Percentiles rank a stretch among this genome's conserved stretches.
These are phyloP conservation scores for Callaeas wilsoni DNA, from an alignment of 2,113 vertebrate species.

Conservation along the genomic window DNA sequence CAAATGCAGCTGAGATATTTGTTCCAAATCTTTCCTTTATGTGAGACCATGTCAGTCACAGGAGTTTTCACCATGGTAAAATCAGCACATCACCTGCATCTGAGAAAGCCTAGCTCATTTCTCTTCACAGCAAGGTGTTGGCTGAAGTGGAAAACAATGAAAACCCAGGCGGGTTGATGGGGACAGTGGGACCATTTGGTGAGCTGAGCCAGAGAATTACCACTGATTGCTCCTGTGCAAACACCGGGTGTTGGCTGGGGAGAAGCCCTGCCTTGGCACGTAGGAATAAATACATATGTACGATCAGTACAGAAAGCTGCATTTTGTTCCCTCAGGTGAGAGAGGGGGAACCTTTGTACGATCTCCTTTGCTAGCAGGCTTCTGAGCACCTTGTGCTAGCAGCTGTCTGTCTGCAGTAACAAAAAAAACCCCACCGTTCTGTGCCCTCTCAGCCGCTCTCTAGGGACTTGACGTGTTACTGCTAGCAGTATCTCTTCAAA, in stretches of 20 bases:
- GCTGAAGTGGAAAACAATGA: neutral
- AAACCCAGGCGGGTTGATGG: neutral
- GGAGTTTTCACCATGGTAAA: neutral
- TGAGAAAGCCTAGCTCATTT: neutral
- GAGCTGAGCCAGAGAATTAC: neutral
- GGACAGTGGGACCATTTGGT: neutral
- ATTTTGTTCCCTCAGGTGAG: neutral
- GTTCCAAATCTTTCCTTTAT: neutral
- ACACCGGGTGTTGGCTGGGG: neutral
- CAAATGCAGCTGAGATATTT: neutral
- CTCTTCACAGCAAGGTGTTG: neutral
- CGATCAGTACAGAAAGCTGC: neutral
- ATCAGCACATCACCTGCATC: neutral
- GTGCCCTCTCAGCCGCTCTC: neutral
- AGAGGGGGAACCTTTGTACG: neutral
- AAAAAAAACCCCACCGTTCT: neutral
- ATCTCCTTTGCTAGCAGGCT: neutral
- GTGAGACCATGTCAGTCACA: neutral
- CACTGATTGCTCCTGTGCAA: neutral
- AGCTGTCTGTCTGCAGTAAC: neutral
- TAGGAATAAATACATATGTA: neutral
- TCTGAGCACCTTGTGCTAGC: neutral
- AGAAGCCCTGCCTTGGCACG: neutral
- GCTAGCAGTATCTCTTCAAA: neutral
- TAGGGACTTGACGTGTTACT: neutral